These are phyloP conservation scores for Pseudopodoces humilis DNA, from an alignment of 2,113 vertebrate species.

Conservation along the genomic window DNA sequence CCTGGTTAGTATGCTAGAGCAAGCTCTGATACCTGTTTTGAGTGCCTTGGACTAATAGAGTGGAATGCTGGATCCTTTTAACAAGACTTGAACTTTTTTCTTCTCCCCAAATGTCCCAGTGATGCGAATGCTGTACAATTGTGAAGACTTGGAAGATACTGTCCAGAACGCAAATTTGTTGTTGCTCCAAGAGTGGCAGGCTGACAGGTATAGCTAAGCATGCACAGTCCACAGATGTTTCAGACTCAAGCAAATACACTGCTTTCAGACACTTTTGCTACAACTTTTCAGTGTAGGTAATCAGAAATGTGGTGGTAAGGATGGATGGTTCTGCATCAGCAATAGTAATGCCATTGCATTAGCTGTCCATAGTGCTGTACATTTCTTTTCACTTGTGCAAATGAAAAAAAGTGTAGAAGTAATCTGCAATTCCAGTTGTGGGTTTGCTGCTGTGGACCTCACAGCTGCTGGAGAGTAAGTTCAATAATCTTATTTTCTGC, in stretches of 20 bases:
- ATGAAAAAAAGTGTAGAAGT: background rate
- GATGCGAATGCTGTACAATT: background rate
- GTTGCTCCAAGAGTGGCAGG: background rate
- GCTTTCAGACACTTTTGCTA: background rate
- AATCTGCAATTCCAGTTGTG: background rate
- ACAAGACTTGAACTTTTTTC: background rate
- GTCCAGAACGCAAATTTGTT: background rate
- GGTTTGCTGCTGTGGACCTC: background rate
- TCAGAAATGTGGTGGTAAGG: background rate
- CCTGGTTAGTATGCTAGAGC: background rate
- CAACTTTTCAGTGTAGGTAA: background rate
- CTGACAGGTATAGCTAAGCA: background rate
- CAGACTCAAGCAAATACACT: background rate
- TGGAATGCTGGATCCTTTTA: background rate
- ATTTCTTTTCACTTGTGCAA: background rate
- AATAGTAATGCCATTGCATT: background rate
- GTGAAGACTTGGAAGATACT: background rate
- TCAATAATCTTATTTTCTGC: background rate
- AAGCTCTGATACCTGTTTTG: background rate
- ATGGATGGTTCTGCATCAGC: background rate
- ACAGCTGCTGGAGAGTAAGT: background rate
- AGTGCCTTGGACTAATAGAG: background rate
- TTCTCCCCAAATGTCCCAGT: background rate
- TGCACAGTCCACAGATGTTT: background rate
- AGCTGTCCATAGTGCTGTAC: background rate